phyloP scores from a whole-genome alignment of 2,113 vertebrate genomes.

The Hemibates koningsi region DNA sequence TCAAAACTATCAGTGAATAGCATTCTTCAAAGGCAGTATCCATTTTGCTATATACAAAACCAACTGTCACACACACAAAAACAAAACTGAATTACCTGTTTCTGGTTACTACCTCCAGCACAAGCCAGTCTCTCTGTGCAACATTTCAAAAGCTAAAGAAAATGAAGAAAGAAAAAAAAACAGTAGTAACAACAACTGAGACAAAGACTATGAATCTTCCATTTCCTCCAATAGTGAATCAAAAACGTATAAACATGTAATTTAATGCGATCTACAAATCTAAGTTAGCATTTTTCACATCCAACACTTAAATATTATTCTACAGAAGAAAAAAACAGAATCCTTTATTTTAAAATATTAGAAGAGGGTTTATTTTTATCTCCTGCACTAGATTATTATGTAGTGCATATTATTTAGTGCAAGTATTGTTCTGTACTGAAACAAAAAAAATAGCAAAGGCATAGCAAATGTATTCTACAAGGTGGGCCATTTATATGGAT shows the following conservation, averaged over 20 bases:
- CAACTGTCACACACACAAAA: not conserved
- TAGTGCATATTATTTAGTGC: not conserved
- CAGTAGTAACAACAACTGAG: not conserved
- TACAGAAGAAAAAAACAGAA: not conserved
- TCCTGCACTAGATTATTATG: not conserved
- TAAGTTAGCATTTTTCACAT: not conserved
- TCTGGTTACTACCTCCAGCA: not conserved
- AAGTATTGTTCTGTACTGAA: not conserved
- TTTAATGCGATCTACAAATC: not conserved
- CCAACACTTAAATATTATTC: not conserved
- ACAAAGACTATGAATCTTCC: not conserved
- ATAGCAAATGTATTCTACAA: not conserved
- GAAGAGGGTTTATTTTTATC: not conserved
- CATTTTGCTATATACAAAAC: not conserved
- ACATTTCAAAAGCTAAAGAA: not conserved
- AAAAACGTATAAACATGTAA: not conserved
- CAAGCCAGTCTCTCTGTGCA: not conserved
- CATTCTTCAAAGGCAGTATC: not conserved
- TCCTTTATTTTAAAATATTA: not conserved
- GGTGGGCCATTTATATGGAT: not conserved
- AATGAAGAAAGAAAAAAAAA: not conserved
- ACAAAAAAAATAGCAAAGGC: not conserved
- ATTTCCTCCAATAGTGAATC: not conserved
- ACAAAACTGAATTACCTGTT: not conserved
- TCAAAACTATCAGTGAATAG: not conserved